phyloP scores from a whole-genome alignment of 2,113 vertebrate species.

The Megatriorchis doriae region DNA sequence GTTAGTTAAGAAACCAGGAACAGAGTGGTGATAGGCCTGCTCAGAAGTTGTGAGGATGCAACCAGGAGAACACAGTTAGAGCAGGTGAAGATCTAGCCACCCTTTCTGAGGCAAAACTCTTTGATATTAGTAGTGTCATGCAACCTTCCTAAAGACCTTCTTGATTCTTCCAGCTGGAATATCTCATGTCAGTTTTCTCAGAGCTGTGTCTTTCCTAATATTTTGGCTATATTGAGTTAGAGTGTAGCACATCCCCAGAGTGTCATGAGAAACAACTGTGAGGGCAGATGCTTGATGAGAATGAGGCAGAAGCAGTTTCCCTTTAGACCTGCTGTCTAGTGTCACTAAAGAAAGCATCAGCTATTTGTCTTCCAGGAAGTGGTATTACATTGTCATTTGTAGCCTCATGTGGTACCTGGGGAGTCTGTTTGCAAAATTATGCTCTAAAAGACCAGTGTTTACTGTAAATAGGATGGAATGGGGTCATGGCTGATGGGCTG shows the following conservation, averaged over 20 bases:
- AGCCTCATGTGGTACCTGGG: background rate
- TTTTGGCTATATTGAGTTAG: background rate
- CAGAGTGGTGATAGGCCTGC: background rate
- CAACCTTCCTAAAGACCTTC: background rate
- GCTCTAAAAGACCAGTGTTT: background rate
- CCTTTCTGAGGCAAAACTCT: background rate
- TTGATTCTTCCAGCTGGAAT: background rate
- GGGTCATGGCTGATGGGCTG: background rate
- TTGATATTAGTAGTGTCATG: background rate
- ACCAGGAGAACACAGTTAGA: background rate
- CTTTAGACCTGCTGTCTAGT: background rate
- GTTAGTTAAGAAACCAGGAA: background rate
- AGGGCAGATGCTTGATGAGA: background rate
- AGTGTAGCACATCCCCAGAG: background rate
- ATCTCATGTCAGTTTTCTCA: background rate
- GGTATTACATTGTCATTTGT: background rate
- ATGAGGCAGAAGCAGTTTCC: background rate
- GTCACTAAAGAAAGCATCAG: background rate
- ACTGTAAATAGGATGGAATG: background rate
- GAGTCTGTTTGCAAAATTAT: background rate
- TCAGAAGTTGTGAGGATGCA: background rate
- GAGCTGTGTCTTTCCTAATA: background rate
- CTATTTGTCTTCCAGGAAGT: background rate
- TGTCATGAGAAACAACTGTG: background rate
- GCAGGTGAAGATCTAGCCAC: background rate